These are phyloP conservation scores for Scaptomyza parva DNA, from an alignment of 2,888 invertebrate species.

Conservation along the genomic window DNA sequence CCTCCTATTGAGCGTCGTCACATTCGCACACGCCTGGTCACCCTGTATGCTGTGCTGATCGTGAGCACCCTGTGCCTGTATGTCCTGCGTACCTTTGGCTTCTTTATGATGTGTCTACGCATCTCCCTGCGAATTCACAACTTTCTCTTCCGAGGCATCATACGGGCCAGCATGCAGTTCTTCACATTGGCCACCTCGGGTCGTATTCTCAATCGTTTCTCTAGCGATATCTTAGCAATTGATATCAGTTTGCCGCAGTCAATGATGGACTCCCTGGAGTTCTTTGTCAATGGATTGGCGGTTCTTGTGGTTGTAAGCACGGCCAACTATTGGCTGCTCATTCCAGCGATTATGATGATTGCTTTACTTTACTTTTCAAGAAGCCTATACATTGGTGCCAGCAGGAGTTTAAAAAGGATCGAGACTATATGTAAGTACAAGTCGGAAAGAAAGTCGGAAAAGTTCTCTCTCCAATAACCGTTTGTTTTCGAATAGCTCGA, in stretches of 20 bases:
- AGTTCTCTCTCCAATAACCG: no score
- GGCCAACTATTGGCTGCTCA: conserved; percentile 87
- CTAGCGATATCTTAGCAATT: conserved; percentile 89
- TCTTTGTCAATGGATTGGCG: conserved; percentile 81
- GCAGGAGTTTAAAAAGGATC: conserved; percentile 86
- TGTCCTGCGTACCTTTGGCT: conserved; percentile 87
- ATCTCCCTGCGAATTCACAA: conserved; percentile 92
- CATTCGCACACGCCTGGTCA: conserved; percentile 71
- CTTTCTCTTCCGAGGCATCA: conserved; percentile 90
- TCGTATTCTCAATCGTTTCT: conserved; percentile 90
- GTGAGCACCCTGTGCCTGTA: conserved; percentile 84
- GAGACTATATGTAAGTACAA: conserved; percentile 82
- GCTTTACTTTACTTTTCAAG: conserved; percentile 87
- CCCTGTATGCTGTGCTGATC: conserved; percentile 79
- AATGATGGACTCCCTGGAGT: conserved; percentile 87
- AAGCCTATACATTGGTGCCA: conserved; percentile 86
- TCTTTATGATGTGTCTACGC: conserved; percentile 90
- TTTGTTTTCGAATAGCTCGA: no score
- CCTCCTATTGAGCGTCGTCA: conserved; percentile 49
- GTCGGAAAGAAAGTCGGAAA: conserved; percentile 30
- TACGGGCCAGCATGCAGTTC: conserved; percentile 90
- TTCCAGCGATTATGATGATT: conserved; percentile 87
- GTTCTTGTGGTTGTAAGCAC: conserved; percentile 88
- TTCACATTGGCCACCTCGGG: conserved; percentile 90
- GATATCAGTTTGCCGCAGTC: conserved; percentile 87